Evolutionary conservation across 37 sponge, comb jelly and placozoan genomes (phyloP).

Genomic region (Ephydatia muelleri): DNA sequence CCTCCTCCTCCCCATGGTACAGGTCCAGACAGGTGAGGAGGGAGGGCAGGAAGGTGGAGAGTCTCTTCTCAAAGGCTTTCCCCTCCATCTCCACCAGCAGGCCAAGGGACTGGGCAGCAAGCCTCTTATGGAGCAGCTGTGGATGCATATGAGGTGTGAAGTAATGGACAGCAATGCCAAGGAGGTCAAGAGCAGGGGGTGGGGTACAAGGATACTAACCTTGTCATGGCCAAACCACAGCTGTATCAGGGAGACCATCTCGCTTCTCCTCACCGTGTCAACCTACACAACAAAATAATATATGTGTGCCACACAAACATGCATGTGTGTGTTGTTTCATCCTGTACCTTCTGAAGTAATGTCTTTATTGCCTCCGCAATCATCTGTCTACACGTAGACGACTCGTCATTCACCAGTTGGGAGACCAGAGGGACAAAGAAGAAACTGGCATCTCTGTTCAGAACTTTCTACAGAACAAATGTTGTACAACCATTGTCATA

Average conservation of each 20-base stretch:
- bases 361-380: constrained; percentile 52
- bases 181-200: not conserved
- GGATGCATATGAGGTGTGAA: not conserved
- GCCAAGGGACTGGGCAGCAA: constrained; percentile 62
- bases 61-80: constrained; percentile 45
- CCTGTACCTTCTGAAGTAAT: constrained; percentile 55
- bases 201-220: constrained; percentile 21
- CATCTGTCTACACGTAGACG: constrained; percentile 63
- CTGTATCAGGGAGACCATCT: constrained; percentile 18
- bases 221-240: constrained; percentile 37
- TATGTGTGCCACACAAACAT: not conserved
- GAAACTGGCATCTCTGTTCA: constrained; percentile 53
- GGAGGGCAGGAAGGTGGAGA: constrained; percentile 55
- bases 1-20: constrained; percentile 9
- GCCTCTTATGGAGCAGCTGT: constrained; percentile 73
- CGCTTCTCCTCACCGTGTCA: constrained; percentile 26
- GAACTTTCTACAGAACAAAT: not conserved
- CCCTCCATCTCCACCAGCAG: constrained; percentile 72
- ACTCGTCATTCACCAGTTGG: constrained; percentile 83
- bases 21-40: constrained; percentile 36
- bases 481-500: no score
- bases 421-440: constrained; percentile 78
- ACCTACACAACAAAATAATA: constrained; percentile 20
- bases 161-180: not conserved
- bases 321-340: not conserved